Base-by-base conservation (phyloP, 1,140 invertebrate genomes). In the Drosophila truncata region DNA sequence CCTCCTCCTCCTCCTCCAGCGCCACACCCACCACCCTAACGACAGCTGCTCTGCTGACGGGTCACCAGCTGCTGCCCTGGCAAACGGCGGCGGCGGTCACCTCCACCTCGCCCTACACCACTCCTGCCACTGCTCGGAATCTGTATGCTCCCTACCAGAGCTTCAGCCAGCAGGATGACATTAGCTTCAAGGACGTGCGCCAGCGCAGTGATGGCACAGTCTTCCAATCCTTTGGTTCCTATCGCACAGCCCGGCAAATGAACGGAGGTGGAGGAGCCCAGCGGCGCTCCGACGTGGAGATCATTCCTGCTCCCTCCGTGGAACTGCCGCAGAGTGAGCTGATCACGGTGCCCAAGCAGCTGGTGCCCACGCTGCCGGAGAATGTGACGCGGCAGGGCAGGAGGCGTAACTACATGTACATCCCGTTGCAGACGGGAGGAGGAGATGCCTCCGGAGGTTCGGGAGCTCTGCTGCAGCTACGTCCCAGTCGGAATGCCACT, bases 301-400 rank as follows among this genome's bases (percentile, higher is more conserved):
- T 91, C 5, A 69, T 91, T 13, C 78, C 82, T 0, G 91, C 88
- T 9, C 91, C 88, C 0, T 86, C 78, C 0, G 85, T 92, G 41
- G 87, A 91, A 44, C 57, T 91, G 46, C 81, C 82, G 0, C 71
- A 83, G 16, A 78, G 59, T 25, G 82, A 86, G 11, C 69, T 88
- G 49, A 92, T 92, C 20, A 92, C 91, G 11, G 80, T 92, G 75
- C 91, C 90, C 54, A 92, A 86, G 73, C 90, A 91, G 65, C 58
- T 91, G 52, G 91, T 91, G 64, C 90, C 91, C n/a, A 87, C 87
- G 47, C 41, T 77, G 37, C 74, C 81, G 18, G 80, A 91, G 74
- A 92, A 92, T 62, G 82, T 90, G 29, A 92, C 85, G 8, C 72
- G 91, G 1, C 76, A 72, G 42, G 91, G 91, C 31, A 73, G 91